Conservation (phyloP, 2,888 invertebrate genomes). For the Pandemis corylana region DNA sequence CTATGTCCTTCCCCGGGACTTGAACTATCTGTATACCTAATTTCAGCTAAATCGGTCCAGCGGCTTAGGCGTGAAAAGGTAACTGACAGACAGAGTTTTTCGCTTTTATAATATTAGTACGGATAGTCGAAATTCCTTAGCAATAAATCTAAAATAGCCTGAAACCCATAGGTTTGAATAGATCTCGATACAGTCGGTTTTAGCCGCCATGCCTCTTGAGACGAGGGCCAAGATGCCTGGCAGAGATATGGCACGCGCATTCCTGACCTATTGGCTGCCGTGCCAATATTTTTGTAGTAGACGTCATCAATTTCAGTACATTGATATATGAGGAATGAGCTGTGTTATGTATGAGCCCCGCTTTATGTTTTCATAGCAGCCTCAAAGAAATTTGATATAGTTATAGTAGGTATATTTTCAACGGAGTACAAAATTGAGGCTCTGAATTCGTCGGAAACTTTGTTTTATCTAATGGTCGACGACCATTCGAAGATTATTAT, state of each 20-base stretch:
- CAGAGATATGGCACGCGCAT: slow-evolving; percentile 34
- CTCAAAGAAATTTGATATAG: not conserved
- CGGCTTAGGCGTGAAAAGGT: too few species aligned
- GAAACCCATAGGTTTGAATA: not conserved
- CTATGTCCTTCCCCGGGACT: too few species aligned
- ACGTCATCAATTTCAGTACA: slow-evolving; percentile 7
- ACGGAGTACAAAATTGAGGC: too few species aligned
- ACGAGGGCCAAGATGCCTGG: slow-evolving; percentile 26
- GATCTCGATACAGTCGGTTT: slow-evolving; percentile 9
- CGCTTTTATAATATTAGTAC: not conserved
- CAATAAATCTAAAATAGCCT: slow-evolving; percentile 17
- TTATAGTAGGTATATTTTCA: too few species aligned
- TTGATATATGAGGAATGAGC: not conserved
- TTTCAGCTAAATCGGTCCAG: too few species aligned
- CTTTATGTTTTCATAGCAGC: not conserved
- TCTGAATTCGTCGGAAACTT: too few species aligned
- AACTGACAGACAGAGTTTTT: too few species aligned
- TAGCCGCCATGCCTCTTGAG: slow-evolving; percentile 25
- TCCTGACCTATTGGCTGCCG: slow-evolving; percentile 34
- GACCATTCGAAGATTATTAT: too few species aligned
- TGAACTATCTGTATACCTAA: too few species aligned
- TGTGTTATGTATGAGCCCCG: not conserved
- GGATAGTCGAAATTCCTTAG: not conserved
- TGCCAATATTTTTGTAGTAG: slow-evolving; percentile 22
- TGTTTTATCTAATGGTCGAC: too few species aligned